Conservation (phyloP, 2,113 vertebrate genomes). For the Hoplias malabaricus region DNA sequence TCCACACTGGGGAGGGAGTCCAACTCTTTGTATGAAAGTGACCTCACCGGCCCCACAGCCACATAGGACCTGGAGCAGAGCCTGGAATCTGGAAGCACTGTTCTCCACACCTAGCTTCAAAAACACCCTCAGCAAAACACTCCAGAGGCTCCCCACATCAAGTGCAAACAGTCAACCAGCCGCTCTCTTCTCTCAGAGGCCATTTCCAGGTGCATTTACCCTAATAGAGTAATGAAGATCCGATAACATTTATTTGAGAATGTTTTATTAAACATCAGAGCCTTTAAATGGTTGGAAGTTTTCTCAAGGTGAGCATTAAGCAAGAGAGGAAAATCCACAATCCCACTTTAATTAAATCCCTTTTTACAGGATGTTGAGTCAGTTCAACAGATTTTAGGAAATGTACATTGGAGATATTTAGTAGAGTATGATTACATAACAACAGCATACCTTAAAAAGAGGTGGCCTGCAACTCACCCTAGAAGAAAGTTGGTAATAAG, state of each 20-base stretch:
- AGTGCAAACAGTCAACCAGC: background rate
- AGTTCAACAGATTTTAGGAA: background rate
- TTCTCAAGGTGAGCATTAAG: background rate
- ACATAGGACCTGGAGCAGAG: background rate
- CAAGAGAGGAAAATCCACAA: background rate
- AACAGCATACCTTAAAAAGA: background rate
- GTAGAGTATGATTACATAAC: background rate
- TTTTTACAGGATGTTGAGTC: background rate
- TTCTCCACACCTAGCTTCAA: background rate
- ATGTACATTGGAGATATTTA: background rate
- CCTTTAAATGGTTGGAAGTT: background rate
- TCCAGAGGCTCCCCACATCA: background rate
- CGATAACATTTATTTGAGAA: background rate
- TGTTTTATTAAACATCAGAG: background rate
- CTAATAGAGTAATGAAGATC: background rate
- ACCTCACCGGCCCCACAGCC: background rate
- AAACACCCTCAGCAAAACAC: background rate
- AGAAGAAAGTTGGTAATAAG: background rate
- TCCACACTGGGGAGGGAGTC: background rate
- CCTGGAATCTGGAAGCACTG: background rate
- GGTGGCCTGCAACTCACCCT: background rate
- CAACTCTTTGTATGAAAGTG: background rate
- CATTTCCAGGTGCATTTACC: background rate
- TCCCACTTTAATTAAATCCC: background rate
- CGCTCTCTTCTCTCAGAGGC: background rate